Evolutionary conservation across 1,140 invertebrate species (phyloP).

Genomic region (Lepidurus packardi): DNA sequence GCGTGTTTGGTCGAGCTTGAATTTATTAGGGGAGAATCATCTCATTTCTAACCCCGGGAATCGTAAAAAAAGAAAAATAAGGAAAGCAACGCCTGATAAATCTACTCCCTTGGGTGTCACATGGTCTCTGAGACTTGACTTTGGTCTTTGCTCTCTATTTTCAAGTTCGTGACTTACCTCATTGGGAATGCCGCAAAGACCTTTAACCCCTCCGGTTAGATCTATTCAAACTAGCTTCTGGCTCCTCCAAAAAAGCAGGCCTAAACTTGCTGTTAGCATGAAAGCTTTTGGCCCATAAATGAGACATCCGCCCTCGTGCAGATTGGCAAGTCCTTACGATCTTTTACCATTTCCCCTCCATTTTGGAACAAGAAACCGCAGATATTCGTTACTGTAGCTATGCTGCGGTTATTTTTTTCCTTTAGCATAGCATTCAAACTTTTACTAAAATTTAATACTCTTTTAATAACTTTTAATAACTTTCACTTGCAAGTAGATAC

Average conservation of each 20-base stretch:
- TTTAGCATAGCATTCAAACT: no score
- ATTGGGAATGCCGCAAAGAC: neutral
- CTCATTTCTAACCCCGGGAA: neutral
- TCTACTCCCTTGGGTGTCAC: slow-evolving; percentile 3
- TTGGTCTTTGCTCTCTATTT: neutral
- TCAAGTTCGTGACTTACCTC: slow-evolving; percentile 21
- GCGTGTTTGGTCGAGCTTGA: neutral
- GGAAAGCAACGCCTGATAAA: neutral
- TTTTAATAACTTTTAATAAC: no score
- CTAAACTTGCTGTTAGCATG: neutral
- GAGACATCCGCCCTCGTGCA: neutral
- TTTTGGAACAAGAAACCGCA: neutral
- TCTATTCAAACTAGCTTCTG: neutral
- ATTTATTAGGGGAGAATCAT: neutral
- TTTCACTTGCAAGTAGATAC: neutral
- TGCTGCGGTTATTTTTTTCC: no score
- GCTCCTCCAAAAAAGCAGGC: neutral
- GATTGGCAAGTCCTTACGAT: neutral
- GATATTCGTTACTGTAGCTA: no score
- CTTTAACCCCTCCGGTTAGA: neutral
- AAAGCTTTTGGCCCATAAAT: neutral
- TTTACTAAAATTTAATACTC: no score
- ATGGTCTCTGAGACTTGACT: neutral
- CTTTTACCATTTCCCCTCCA: neutral
- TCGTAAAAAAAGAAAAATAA: neutral